Conservation (phyloP, 2,797 vertebrate genomes). For the Paguma larvata region DNA sequence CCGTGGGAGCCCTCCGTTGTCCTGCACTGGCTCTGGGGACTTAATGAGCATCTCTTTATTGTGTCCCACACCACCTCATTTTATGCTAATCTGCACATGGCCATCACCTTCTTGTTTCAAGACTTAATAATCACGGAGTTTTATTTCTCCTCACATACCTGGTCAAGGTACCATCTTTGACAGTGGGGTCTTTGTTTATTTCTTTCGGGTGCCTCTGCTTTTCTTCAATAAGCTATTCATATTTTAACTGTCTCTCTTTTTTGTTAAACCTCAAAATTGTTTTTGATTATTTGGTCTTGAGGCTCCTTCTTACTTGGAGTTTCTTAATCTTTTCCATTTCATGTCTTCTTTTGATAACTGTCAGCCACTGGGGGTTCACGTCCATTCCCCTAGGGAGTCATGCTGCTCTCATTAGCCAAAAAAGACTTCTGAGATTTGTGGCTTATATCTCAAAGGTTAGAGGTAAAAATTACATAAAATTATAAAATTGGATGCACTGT, state of each 20-base stretch:
- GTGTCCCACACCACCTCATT: not conserved
- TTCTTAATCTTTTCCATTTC: slow-evolving; percentile 29
- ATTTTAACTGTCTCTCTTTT: not conserved
- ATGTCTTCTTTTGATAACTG: not conserved
- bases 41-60: not conserved
- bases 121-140: not conserved
- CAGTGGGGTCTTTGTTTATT: not conserved
- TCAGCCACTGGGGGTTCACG: not conserved
- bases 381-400: not conserved
- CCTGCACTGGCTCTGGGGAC: not conserved
- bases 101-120: not conserved
- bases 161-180: not conserved
- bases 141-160: not conserved
- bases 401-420: not conserved
- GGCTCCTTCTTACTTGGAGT: not conserved
- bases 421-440: not conserved
- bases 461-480: not conserved
- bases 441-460: not conserved
- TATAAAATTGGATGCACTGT: not conserved
- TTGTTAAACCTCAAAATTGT: not conserved
- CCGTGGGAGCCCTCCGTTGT: not conserved
- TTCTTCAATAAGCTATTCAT: not conserved
- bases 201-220: not conserved
- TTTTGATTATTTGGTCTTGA: not conserved
- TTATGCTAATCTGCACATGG: not conserved